Evolutionary conservation across 2,888 invertebrate genomes (phyloP), one percentile per base, ranked within the genome.

Genomic region (Aphidoletes aphidimyza): DNA sequence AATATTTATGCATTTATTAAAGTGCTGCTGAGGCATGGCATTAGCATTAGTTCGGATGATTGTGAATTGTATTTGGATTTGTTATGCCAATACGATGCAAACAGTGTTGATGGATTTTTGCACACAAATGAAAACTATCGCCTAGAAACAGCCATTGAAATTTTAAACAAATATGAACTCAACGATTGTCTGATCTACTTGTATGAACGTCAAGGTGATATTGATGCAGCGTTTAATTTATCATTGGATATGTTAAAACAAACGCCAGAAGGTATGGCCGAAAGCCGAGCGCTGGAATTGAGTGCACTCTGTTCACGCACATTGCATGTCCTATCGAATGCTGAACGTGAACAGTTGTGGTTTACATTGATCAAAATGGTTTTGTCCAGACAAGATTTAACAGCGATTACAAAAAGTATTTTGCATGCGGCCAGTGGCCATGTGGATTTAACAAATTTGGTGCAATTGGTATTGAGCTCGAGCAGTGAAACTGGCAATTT

Each of bases 201-300:
- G 84, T 90, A 95, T 86, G 96, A 96, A 89, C 93, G 94, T 88
- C 92, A 93, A 86, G 95, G 95, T 17, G 94, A 95, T 88, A 93
- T 94, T 88, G 91, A 92, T 87, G 93, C 92, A 87, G 95, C 95
- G 1, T 93, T 95, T 88, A 91, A 93, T 85, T 89, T 95, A 85
- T 89, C 93, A 8, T 89, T 93, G 86, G 90, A 91, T 47, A 87
- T 90, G 85, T 88, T 92, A 19, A 87, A 87, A 39, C 85, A 86
- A 1, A 86, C 88, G 11, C 54, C 86, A 19, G 86, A 86, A 39
- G 86, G 86, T 30, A 86, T 86, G 17, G 87, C 87, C 3, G 85
- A 87, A 84, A 86, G 86, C 22, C 86, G 85, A 84, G 88, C 88
- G n/a, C 85, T 88, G 17, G 85, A 88, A 54, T 88, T 89, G 36